Conservation (phyloP, 2,797 vertebrate species). For the Nothura maculosa region DNA sequence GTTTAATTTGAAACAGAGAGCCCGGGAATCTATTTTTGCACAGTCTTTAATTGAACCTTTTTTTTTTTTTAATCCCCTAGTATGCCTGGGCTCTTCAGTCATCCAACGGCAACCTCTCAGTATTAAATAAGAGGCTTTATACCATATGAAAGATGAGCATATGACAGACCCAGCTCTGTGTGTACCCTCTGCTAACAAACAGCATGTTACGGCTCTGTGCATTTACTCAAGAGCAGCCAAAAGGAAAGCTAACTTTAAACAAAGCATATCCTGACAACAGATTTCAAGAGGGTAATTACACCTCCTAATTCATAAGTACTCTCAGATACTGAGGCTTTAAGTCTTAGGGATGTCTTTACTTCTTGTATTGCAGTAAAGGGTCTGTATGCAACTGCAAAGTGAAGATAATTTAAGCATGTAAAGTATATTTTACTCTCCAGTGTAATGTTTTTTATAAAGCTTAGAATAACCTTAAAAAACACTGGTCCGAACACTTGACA, state of each 20-base stretch:
- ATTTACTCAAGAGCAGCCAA: neutral
- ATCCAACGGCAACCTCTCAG: constrained; percentile 12
- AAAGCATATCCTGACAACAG: constrained; percentile 16
- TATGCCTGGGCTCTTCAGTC: neutral
- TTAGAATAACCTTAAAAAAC: constrained; percentile 58
- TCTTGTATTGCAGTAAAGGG: neutral
- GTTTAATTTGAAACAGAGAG: constrained; percentile 65
- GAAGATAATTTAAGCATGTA: neutral
- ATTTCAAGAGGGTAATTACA: constrained; percentile 17
- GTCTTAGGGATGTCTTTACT: neutral
- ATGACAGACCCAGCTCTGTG: neutral
- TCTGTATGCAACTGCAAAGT: neutral
- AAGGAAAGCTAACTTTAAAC: constrained; percentile 9
- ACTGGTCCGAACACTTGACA: constrained; percentile 38
- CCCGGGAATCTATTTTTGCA: constrained; percentile 27
- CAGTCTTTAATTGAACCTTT: constrained; percentile 14
- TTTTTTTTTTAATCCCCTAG: neutral
- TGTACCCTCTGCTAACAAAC: neutral
- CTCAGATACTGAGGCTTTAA: neutral
- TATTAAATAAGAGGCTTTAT: constrained; percentile 30
- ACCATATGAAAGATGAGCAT: neutral
- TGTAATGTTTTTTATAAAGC: constrained; percentile 34
- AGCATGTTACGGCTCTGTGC: neutral
- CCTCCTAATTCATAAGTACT: neutral
- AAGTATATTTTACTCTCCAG: constrained; percentile 3